A percentile compares a stretch with the other conserved stretches of the same genome.
Conservation (phyloP, 2,888 invertebrate species). For the Tineola bisselliella region DNA sequence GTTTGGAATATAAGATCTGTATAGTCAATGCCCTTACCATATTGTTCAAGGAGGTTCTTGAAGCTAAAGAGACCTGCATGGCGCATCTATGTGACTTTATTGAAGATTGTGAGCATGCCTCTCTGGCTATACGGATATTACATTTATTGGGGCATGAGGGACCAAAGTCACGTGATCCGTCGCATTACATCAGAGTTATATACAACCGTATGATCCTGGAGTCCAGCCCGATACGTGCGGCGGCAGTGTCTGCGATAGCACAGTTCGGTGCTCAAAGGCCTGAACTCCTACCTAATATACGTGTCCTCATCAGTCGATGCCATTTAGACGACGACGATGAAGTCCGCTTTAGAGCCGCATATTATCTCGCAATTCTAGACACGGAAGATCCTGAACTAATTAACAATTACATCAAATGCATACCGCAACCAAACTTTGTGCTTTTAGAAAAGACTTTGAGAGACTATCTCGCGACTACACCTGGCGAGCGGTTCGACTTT, state of each 20-base stretch:
- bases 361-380: conserved; percentile 88
- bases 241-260: conserved; percentile 96
- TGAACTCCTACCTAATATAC: conserved; percentile 85
- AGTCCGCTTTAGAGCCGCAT: conserved; percentile 96
- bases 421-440: conserved; percentile 83
- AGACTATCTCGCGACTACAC: conserved; percentile 79
- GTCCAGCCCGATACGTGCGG: conserved; percentile 93
- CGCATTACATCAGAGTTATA: conserved; percentile 84
- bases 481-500: conserved; percentile 84
- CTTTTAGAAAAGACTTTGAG: conserved; percentile 88
- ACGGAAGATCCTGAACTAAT: conserved; percentile 74
- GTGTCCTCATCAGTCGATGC: conserved; percentile 81
- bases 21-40: conserved; percentile 98
- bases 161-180: conserved; percentile 93
- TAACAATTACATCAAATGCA: conserved; percentile 80
- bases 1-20: conserved; percentile 97
- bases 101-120: conserved; percentile 98
- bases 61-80: conserved; percentile 95
- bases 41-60: conserved; percentile 96
- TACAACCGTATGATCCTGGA: conserved; percentile 95
- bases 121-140: conserved; percentile 93
- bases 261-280: conserved; percentile 98
- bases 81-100: conserved; percentile 99
- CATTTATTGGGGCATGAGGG: conserved; percentile 97
- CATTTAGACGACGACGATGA: conserved; percentile 98